Conservation (phyloP, 2,113 vertebrate genomes). For the Cyprinodon tularosa region DNA sequence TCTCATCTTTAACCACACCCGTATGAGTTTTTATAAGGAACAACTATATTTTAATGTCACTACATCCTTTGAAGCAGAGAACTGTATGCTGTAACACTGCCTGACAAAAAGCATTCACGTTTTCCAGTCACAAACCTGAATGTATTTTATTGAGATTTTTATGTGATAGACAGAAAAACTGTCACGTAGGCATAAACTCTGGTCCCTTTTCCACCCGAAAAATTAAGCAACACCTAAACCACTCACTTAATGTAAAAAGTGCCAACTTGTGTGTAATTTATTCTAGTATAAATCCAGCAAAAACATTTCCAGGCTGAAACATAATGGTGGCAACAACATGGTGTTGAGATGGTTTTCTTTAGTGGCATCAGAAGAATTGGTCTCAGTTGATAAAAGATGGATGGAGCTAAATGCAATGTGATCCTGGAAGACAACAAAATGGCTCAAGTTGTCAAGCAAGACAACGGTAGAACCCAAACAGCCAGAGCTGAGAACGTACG, state of each 20-base stretch:
- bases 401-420: too few species aligned
- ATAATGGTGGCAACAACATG: too few species aligned
- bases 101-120: background rate
- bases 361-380: too few species aligned
- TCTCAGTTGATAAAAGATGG: too few species aligned
- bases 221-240: background rate
- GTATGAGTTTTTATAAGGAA: constrained; percentile 43
- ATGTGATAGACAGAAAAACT: background rate
- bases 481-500: too few species aligned
- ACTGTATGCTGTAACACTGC: background rate
- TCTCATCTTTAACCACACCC: constrained; percentile 58
- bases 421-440: too few species aligned
- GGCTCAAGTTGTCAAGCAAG: too few species aligned
- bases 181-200: background rate
- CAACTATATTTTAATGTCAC: constrained; percentile 18
- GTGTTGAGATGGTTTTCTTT: too few species aligned
- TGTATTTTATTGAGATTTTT: background rate
- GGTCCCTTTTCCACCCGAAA: background rate
- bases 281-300: too few species aligned
- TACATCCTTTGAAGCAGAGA: constrained; percentile 6
- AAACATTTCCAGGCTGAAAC: too few species aligned
- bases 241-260: background rate
- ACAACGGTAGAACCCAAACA: too few species aligned
- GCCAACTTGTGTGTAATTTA: too few species aligned
- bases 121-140: background rate